Evolutionary conservation across 2,888 invertebrate species (phyloP).

Genomic region (Drosophila multiciliata): DNA sequence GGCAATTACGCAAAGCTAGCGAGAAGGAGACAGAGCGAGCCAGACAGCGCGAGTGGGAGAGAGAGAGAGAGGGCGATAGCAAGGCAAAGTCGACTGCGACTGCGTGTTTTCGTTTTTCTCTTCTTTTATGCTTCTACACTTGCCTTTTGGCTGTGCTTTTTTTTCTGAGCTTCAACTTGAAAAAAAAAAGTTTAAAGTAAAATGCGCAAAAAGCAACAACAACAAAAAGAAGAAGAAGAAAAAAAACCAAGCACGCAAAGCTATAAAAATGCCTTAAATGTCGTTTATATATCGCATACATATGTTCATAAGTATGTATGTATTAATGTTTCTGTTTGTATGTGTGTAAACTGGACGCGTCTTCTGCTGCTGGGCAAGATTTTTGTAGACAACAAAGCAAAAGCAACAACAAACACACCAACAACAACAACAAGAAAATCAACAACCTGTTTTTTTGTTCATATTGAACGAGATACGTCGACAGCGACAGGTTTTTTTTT

Average conservation of each 20-base stretch:
- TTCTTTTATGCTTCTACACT: slow-evolving; percentile 52
- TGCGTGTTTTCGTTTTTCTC: slow-evolving; percentile 53
- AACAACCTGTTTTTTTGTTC: slow-evolving; percentile 73
- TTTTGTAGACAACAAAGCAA: slow-evolving; percentile 74
- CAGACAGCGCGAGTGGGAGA: not conserved
- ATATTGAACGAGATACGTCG: slow-evolving; percentile 56
- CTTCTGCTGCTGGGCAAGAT: slow-evolving; percentile 61
- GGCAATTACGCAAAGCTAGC: slow-evolving; percentile 36
- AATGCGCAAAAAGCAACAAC: slow-evolving; percentile 59
- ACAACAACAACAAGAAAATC: slow-evolving; percentile 16
- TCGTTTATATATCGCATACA: slow-evolving; percentile 64
- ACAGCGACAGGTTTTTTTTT: slow-evolving; percentile 65
- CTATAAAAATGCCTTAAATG: slow-evolving; percentile 80
- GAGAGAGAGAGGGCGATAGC: not conserved
- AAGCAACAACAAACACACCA: slow-evolving; percentile 5
- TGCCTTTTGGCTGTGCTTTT: slow-evolving; percentile 40
- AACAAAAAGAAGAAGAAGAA: slow-evolving; percentile 24
- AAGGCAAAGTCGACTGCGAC: slow-evolving; percentile 54
- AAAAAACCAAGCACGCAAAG: slow-evolving; percentile 61
- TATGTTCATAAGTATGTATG: slow-evolving; percentile 4
- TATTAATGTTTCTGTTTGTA: not conserved
- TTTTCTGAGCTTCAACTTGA: slow-evolving; percentile 33
- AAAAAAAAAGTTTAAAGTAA: slow-evolving; percentile 50
- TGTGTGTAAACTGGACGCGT: slow-evolving; percentile 53
- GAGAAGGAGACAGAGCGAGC: not conserved